Base-by-base conservation (phyloP, 2,113 vertebrate genomes). In the Cebidichthys violaceus region DNA sequence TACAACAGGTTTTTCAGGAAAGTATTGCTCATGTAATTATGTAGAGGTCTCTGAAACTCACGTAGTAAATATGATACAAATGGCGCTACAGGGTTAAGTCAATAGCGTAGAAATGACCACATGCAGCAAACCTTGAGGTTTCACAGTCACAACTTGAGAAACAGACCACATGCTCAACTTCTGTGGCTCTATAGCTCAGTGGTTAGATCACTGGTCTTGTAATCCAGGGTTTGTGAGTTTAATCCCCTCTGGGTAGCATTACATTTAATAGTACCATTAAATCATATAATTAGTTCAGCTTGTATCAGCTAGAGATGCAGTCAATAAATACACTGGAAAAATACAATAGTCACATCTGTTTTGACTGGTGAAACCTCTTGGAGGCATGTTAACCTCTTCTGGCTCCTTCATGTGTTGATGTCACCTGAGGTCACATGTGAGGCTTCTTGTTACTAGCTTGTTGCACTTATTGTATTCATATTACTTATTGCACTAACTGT, bases 351-450 rank as follows among this genome's bases (percentile, higher is more conserved):
- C 6, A 17, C 13, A 50, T 50, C 17, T 50, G 15, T 17, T 47
- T 47, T 17, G 9, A 55, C 15, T 31, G 27, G 20, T 37, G 1
- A 27, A 54, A 27, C 43, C 27, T 59, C 24, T 65, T 15, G 5
- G 20, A 70, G 55, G 33, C 6, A 15, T 55, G 61, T 68, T 45
- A 52, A 65, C 75, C 29, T 45, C 50, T 45, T 54, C 27, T 22
- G 50, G 22, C 41, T 50, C 9, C 41, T 67, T 79, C 70, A 15
- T 17, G 1, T 65, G 61, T 35, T 15, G 3, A 67, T 62, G 68
- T 76, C 60, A 59, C 52, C 57, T 76, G 35, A 79, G 67, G 68
- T 68, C 59, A 77, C 64, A 59, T 70, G 73, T 71, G 62, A 69
- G 65, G 24, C 37, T 70, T n/a, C n/a, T n/a, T n/a, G n/a, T n/a